Percentiles rank a stretch among this genome's conserved stretches.
phyloP scores from a whole-genome alignment of 2,888 invertebrate species.

The Aquatica leii region DNA sequence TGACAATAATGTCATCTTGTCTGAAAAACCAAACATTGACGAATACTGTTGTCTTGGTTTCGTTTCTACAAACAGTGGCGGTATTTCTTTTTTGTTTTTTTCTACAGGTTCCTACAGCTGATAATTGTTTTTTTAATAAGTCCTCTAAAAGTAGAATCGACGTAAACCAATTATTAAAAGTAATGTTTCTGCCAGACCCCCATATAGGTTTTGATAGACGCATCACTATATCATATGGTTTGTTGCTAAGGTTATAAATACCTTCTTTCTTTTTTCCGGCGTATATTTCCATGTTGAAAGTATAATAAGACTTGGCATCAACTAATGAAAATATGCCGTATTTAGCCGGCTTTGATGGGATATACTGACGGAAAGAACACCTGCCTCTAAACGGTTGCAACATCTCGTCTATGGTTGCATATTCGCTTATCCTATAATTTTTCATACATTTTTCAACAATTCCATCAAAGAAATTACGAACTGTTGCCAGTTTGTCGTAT shows the following conservation, averaged over 20 bases:
- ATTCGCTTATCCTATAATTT: conserved; percentile 19
- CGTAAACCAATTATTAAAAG: conserved; percentile 8
- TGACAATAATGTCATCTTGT: too few species aligned
- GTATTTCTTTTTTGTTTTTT: too few species aligned
- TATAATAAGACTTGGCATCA: background rate
- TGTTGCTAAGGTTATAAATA: background rate
- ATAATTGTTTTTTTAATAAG: too few species aligned
- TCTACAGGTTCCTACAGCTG: too few species aligned
- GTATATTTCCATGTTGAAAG: background rate
- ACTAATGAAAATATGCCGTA: conserved; percentile 2
- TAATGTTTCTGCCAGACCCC: background rate
- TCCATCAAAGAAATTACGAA: conserved; percentile 25
- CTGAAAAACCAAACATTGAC: too few species aligned
- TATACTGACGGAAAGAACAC: conserved; percentile 5
- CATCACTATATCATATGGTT: too few species aligned
- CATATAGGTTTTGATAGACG: background rate
- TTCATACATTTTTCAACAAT: conserved; percentile 29
- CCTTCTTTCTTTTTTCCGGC: background rate
- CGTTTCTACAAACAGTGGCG: too few species aligned
- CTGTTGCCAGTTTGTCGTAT: conserved; percentile 32
- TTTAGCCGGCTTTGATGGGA: background rate
- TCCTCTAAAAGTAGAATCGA: too few species aligned
- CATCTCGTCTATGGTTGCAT: conserved; percentile 32
- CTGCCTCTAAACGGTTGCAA: conserved; percentile 22
- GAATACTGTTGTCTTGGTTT: too few species aligned